Base-by-base conservation (phyloP, 2,797 vertebrate genomes). In the Microchirus variegatus region DNA sequence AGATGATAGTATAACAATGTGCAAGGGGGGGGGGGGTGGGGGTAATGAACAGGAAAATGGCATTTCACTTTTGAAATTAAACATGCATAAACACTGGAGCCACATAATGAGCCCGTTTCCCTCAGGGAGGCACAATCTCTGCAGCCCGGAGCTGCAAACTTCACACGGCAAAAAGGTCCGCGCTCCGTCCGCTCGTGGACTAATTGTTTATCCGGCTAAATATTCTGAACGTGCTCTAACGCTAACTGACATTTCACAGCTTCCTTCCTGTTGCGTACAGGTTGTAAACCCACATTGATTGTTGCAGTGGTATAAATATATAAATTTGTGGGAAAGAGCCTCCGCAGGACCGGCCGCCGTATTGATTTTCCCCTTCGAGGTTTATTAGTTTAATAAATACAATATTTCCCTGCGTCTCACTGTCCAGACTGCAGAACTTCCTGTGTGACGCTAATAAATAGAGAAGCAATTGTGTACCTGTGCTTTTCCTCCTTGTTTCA, bases 361-460 rank as follows among this genome's bases (percentile, higher is more conserved):
- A 87, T 90, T 81, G 86, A 89, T 90, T 85, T 82, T 75, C 49
- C 31, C 44, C 45, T 54, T 4, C 19, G 36, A 73, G 55, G 44
- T 74, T 84, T 74, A 89, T 85, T 83, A 78, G 79, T 78, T 90
- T 85, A 85, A 75, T 68, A 85, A 90, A 90, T 85, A 63, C 59
- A 75, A 73, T 81, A 82, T 80, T 85, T 90, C 75, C 75, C 83
- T 77, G 43, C 68, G 44, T 66, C 52, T 78, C 46, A 63, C 42
- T 70, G 58, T 63, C 44, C 61, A 59, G 35, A 46, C 45, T 38
- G 63, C 70, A 37, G 62, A 67, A 49, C 22, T 59, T 65, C 55
- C 41, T 58, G 19, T 58, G 19, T 2, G 1, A 67, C 35, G 53
- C 38, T 17, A 74, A 61, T 67, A 51, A 43, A 70, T 66, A 44